Conservation (phyloP, 2,797 vertebrate genomes). For the Mus caroli region DNA sequence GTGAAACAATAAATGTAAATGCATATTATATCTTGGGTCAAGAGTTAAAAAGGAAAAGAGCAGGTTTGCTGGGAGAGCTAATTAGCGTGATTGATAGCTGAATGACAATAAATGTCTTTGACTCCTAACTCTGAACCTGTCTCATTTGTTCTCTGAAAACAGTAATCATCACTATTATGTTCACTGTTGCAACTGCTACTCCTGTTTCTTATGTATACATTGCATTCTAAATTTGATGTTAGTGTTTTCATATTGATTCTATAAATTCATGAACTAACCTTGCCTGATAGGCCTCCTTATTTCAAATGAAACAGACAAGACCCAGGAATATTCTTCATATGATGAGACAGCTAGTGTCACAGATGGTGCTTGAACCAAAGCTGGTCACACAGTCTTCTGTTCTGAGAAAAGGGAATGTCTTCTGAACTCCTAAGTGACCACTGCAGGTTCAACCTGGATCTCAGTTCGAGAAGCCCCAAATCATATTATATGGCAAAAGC, state of each 20-base stretch:
- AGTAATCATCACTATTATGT: conserved; percentile 51
- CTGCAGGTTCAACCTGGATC: neutral
- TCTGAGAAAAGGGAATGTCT: conserved; percentile 22
- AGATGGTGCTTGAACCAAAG: conserved; percentile 25
- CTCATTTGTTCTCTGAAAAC: conserved; percentile 58
- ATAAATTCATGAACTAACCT: conserved; percentile 32
- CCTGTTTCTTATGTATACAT: neutral
- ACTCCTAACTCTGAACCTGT: conserved; percentile 26
- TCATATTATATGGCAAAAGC: neutral
- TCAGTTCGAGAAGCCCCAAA: neutral
- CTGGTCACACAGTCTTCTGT: conserved; percentile 25
- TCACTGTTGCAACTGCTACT: neutral
- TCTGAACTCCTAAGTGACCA: neutral
- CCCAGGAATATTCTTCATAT: conserved; percentile 28
- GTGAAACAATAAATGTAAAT: conserved; percentile 46
- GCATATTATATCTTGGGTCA: neutral
- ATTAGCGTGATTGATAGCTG: conserved; percentile 25
- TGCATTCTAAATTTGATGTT: neutral
- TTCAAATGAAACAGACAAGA: conserved; percentile 44
- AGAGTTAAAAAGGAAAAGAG: conserved; percentile 36
- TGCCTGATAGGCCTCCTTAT: neutral
- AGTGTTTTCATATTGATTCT: neutral
- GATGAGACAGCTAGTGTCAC: neutral
- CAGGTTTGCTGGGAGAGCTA: conserved; percentile 16
- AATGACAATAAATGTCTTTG: conserved; percentile 52